Evolutionary conservation across 2,888 invertebrate genomes (phyloP).

Genomic region (Dynastes hyllus): DNA sequence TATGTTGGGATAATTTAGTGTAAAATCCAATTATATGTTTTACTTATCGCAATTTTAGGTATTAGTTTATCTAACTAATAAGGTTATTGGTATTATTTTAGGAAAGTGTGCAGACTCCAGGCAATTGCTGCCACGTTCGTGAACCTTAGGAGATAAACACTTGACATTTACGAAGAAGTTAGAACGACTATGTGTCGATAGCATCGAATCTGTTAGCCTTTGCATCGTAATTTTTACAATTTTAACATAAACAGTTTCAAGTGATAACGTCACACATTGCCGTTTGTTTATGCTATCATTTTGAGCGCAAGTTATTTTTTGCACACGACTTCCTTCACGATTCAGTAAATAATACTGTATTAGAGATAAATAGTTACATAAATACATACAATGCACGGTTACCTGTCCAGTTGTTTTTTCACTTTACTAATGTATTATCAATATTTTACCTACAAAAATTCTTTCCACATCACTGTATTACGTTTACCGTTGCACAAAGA

Average conservation of each 20-base stretch:
- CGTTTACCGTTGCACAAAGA: too few species aligned
- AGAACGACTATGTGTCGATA: conserved; percentile 6
- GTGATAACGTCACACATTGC: conserved; percentile 32
- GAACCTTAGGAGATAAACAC: conserved; percentile 30
- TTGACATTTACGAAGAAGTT: conserved; percentile 33
- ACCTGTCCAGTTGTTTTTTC: too few species aligned
- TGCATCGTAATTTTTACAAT: conserved; percentile 46
- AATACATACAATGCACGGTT: too few species aligned
- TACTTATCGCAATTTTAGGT: background rate
- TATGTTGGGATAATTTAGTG: too few species aligned
- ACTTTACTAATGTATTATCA: too few species aligned
- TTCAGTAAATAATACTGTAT: conserved; percentile 2
- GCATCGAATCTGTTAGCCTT: conserved; percentile 31
- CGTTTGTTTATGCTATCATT: conserved; percentile 32
- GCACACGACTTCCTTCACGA: conserved; percentile 36
- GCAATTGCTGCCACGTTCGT: conserved; percentile 3
- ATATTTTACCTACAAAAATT: too few species aligned
- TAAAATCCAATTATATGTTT: background rate
- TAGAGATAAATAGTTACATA: conserved; percentile 14
- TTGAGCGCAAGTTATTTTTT: conserved; percentile 40
- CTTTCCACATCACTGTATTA: too few species aligned
- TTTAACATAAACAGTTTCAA: conserved; percentile 30
- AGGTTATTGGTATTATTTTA: background rate
- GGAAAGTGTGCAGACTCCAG: too few species aligned
- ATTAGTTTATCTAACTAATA: background rate